phyloP scores from a whole-genome alignment of 1,140 invertebrate genomes.

The Danaus melanippus region DNA sequence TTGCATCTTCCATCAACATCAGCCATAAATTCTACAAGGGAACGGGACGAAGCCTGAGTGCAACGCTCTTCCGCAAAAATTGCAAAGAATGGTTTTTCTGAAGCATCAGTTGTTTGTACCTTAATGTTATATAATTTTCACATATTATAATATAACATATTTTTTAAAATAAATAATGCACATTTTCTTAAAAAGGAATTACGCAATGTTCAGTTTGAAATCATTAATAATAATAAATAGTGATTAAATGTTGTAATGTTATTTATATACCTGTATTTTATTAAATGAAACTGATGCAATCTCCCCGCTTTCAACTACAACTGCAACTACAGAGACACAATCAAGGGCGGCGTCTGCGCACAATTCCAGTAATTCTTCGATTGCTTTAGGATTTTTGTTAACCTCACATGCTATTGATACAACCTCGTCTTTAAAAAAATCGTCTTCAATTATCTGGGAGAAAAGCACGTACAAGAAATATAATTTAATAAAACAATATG shows the following conservation, averaged over 20 bases:
- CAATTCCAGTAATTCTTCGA: constrained; percentile 74
- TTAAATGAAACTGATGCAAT: constrained; percentile 77
- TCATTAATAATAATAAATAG: too few species aligned
- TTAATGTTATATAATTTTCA: constrained; percentile 11
- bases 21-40: constrained; percentile 75
- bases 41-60: constrained; percentile 67
- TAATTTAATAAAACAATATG: too few species aligned
- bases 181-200: too few species aligned
- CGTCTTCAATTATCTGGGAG: constrained; percentile 66
- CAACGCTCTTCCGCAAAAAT: constrained; percentile 73
- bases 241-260: too few species aligned
- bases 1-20: constrained; percentile 72
- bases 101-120: constrained; percentile 38
- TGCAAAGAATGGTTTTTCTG: constrained; percentile 73
- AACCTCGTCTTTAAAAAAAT: constrained; percentile 74
- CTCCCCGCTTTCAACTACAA: constrained; percentile 65
- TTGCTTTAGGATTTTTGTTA: constrained; percentile 68
- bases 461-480: neutral
- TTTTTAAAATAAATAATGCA: too few species aligned
- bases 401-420: constrained; percentile 72
- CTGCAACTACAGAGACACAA: constrained; percentile 76
- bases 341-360: constrained; percentile 74
- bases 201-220: too few species aligned
- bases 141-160: too few species aligned
- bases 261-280: constrained; percentile 74